phyloP scores from a whole-genome alignment of 2,797 vertebrate genomes.

The Rhyacichthys aspro region DNA sequence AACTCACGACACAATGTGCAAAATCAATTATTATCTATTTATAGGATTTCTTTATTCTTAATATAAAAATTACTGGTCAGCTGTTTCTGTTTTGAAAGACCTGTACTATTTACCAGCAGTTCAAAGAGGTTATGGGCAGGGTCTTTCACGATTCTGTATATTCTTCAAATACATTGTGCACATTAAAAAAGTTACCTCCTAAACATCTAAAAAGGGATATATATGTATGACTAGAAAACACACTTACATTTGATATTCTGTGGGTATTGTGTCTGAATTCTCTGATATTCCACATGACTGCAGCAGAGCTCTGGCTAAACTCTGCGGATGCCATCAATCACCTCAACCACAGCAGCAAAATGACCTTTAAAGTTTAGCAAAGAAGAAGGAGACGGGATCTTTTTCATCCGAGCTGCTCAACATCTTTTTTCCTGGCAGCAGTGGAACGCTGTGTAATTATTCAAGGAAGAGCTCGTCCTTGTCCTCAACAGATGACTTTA shows the following conservation, averaged over 20 bases:
- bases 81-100: too few species aligned
- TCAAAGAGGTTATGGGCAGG: too few species aligned
- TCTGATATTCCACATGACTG: slow-evolving; percentile 1
- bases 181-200: background rate
- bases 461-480: background rate
- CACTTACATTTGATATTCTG: background rate
- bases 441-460: background rate
- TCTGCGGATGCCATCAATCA: slow-evolving; percentile 30
- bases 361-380: slow-evolving; percentile 35
- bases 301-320: slow-evolving; percentile 10
- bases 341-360: slow-evolving; percentile 4
- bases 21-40: too few species aligned
- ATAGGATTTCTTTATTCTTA: too few species aligned
- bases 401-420: slow-evolving; percentile 5
- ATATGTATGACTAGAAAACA: background rate
- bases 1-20: too few species aligned
- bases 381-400: background rate
- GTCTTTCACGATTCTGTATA: too few species aligned
- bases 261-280: slow-evolving; percentile 2
- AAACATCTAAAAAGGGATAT: background rate
- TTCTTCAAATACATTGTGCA: background rate
- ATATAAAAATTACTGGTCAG: too few species aligned
- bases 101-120: too few species aligned
- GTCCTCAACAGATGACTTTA: slow-evolving; percentile 1
- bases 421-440: background rate